Evolutionary conservation across 1,140 invertebrate species (phyloP), one percentile per base, ranked within the genome.

Genomic region (Pararge aegeria): DNA sequence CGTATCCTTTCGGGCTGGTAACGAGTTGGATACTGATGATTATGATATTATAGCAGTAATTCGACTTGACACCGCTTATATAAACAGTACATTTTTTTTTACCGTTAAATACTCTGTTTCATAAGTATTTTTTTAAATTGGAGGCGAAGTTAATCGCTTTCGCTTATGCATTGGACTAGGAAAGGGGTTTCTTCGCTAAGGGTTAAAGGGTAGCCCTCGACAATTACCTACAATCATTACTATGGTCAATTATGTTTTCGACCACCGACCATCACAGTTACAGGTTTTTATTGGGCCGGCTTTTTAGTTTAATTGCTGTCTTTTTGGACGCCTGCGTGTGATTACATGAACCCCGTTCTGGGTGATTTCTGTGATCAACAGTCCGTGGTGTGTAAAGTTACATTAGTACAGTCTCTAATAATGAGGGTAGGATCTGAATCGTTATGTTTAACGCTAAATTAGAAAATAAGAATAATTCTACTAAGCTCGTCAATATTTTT

Each of bases 211-310:
- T 56, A 62, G 53, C 70, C 70, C 77, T 56, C 73, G 58, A 78
- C 79, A 87, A 87, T 86, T 87, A 84, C 78, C 80, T 82, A 86
- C 84, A 85, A 85, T 87, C 73, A 83, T 86, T 86, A 83, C 76
- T 73, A 78, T 77, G 68, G 73, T 81, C 81, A 78, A 83, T 84
- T 83, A 83, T 82, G 78, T 83, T 73, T 73, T 78, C 68, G 79
- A 70, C 70, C 70, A 66, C 69, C 65, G 63, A 70, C 72, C 80
- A 74, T 78, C 70, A 78, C 76, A 78, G 70, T 75, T 71, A 69
- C 73, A 80, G 78, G 74, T 87, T 85, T 87, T 87, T 85, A 81
- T 78, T 75, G 78, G 73, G 64, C 70, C 64, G 37, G 67, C 66
- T 70, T 85, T 85, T 87, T 83, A 85, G 80, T 84, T 85, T 78